Evolutionary conservation across 1,140 invertebrate genomes (phyloP).

Genomic region (Sesamia nonagrioides): DNA sequence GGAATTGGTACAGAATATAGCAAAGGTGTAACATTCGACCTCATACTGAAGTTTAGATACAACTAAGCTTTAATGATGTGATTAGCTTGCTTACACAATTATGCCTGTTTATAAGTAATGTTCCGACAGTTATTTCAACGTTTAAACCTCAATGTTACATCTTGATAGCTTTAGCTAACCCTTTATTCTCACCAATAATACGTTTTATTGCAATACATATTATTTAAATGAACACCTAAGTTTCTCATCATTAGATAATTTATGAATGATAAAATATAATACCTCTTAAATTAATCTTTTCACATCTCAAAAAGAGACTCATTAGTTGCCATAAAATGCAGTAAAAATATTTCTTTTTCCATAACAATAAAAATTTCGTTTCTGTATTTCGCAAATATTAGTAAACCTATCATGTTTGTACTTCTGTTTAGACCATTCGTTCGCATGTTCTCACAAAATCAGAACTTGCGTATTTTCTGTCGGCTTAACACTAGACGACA

Average conservation of each 20-base stretch:
- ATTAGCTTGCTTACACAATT: too few relatives aligned
- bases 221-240: too few relatives aligned
- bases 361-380: constrained; percentile 30
- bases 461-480: neutral
- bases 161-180: too few relatives aligned
- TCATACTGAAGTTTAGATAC: too few relatives aligned
- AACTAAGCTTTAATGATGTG: too few relatives aligned
- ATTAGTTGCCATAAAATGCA: neutral
- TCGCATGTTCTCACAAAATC: constrained; percentile 4
- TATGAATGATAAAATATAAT: constrained; percentile 5
- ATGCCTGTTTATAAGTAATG: too few relatives aligned
- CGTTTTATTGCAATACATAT: too few relatives aligned
- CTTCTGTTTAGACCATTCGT: constrained; percentile 1
- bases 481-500: constrained; percentile 7
- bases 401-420: neutral
- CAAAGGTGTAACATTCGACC: too few relatives aligned
- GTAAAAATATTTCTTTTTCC: neutral
- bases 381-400: constrained; percentile 31
- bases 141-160: too few relatives aligned
- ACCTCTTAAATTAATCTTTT: neutral
- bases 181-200: too few relatives aligned
- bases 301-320: neutral
- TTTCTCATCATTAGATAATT: neutral
- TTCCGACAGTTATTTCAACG: too few relatives aligned
- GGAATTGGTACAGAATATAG: too few relatives aligned